Evolutionary conservation across 2,888 invertebrate species (phyloP), one percentile per base, ranked within the genome.

Genomic region (Polyommatus iphigenia): DNA sequence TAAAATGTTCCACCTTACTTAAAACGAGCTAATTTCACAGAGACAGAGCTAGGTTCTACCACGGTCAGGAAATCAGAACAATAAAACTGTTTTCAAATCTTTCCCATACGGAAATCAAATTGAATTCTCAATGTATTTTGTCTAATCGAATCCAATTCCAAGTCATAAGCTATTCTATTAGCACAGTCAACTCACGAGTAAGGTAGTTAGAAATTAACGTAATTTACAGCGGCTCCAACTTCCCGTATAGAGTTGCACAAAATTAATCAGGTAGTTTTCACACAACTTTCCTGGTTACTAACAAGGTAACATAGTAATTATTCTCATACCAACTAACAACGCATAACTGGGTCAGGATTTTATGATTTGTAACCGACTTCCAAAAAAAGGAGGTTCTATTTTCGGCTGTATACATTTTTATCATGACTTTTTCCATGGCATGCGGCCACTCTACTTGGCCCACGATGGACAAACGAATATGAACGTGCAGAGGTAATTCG

Each of bases 211-310:
- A 67, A 67, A 67, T 67, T 67, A 29, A 67, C 32, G 29, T 32
- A 20, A 62, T 62, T 62, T 67, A 67, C 67, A 67, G 13, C 24
- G 62, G 3, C 24, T 4, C 24, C 67, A 67, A 67, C 67, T 67
- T 32, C 15, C 67, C 46, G 29, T 67, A 67, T 32, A 15, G 67
- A 67, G 67, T 67, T 67, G 18, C 67, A 67, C 62, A 24, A 62
- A 62, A 62, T 62, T 62, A 62, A 62, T 62, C 62, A 24, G 62
- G 67, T 32, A 29, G 67, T 67, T 59, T 59, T 62, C 67, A 32
- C 29, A 32, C 67, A 67, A 67, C 67, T 67, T 24, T 67, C 67
- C 62, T 1, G 67, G 67, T 32, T 67, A 15, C 67, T 67, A 67
- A 67, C 67, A 29, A 67, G 3, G 24, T 24, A 67, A 67, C 29